Evolutionary conservation across 2,113 vertebrate species (phyloP).

Genomic region (Campylomormyrus tamandua): DNA sequence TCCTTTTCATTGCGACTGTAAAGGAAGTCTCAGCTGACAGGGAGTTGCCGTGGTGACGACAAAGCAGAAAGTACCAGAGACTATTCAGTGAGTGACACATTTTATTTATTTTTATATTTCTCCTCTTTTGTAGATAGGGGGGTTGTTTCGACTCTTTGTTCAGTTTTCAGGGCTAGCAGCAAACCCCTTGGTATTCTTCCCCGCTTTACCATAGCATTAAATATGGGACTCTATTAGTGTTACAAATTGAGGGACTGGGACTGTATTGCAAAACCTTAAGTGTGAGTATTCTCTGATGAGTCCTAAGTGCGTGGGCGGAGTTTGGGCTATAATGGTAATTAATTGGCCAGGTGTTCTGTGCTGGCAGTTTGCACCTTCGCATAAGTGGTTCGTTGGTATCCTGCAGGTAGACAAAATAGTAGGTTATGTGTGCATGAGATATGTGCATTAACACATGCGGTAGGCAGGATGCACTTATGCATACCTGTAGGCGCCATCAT

Average conservation of each 20-base stretch:
- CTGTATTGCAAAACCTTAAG: background rate
- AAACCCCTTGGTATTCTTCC: background rate
- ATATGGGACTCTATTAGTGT: background rate
- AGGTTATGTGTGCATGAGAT: background rate
- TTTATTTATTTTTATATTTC: background rate
- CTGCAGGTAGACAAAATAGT: background rate
- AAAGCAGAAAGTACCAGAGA: background rate
- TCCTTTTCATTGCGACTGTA: background rate
- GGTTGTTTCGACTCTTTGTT: background rate
- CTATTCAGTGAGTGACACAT: background rate
- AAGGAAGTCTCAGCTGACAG: background rate
- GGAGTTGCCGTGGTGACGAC: background rate
- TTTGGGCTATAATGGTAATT: background rate
- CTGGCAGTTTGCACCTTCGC: background rate
- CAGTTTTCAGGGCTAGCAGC: background rate
- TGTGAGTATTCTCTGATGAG: background rate
- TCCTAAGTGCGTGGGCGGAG: background rate
- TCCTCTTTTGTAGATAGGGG: background rate
- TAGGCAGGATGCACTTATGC: background rate
- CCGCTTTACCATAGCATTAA: background rate
- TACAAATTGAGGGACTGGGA: background rate
- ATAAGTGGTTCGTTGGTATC: background rate
- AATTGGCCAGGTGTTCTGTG: background rate
- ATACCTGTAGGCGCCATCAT: background rate
- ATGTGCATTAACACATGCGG: background rate